Conservation (phyloP, 2,888 invertebrate species). For the Griposia aprilina region DNA sequence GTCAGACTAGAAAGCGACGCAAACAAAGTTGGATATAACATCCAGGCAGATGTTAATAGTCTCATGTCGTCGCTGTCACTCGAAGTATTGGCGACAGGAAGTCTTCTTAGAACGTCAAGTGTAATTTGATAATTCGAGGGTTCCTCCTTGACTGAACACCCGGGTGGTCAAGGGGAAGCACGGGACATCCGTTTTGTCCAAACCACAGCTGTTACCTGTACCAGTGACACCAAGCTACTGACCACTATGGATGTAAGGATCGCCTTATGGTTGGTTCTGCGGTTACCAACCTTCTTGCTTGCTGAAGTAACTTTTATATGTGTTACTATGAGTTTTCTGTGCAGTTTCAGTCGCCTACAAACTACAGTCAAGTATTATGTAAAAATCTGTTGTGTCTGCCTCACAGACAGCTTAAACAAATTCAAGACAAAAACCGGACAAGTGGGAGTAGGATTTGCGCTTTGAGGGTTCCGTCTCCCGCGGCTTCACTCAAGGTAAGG, state of each 20-base stretch:
- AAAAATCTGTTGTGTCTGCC: too few species aligned
- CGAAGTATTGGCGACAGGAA: neutral
- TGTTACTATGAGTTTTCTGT: too few species aligned
- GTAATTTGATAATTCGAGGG: conserved; percentile 1
- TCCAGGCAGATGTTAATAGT: too few species aligned
- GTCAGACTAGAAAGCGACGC: too few species aligned
- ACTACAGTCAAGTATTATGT: too few species aligned
- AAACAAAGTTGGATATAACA: too few species aligned
- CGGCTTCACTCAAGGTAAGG: too few species aligned
- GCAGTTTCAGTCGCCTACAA: too few species aligned
- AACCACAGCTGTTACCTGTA: conserved; percentile 30
- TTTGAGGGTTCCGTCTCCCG: too few species aligned
- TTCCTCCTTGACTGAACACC: neutral
- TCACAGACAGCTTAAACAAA: too few species aligned
- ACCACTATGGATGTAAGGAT: conserved; percentile 20
- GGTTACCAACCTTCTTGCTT: neutral
- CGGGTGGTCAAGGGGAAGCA: neutral
- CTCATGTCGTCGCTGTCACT: neutral
- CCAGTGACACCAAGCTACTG: neutral
- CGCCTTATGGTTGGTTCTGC: neutral
- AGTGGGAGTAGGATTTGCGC: too few species aligned
- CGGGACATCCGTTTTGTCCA: conserved; percentile 23
- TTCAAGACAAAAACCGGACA: too few species aligned
- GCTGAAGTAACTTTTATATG: neutral
- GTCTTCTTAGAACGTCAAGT: neutral